Percentiles rank a stretch among this genome's conserved stretches.
phyloP scores from a whole-genome alignment of 1,140 invertebrate species.

The Bicyclus anynana region DNA sequence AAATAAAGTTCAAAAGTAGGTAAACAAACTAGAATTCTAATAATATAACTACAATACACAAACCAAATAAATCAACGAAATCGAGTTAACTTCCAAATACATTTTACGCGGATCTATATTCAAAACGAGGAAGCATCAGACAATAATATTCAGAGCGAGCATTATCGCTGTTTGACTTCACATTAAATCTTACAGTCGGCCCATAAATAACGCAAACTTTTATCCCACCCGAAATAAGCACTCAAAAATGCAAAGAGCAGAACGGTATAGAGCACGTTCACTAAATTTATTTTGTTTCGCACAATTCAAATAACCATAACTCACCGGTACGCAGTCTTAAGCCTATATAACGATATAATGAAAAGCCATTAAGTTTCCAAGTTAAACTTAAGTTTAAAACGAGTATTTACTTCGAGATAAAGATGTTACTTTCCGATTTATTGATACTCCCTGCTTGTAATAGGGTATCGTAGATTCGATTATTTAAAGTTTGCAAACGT shows the following conservation, averaged over 20 bases:
- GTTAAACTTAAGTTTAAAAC: conserved; percentile 62
- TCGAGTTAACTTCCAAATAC: conserved; percentile 16
- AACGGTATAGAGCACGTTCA: conserved; percentile 74
- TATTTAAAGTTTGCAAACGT: conserved; percentile 14
- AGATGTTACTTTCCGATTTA: conserved; percentile 71
- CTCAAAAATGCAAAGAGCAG: conserved; percentile 77
- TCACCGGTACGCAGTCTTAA: conserved; percentile 59
- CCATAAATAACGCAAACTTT: conserved; percentile 76
- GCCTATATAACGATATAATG: conserved; percentile 76
- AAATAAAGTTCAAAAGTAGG: not conserved
- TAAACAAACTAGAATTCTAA: not conserved
- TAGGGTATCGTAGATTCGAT: conserved; percentile 29
- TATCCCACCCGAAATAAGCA: conserved; percentile 76
- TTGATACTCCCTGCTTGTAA: conserved; percentile 45
- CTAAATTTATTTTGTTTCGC: conserved; percentile 77
- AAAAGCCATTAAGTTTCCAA: conserved; percentile 71
- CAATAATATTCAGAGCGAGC: conserved; percentile 65
- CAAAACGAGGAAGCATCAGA: conserved; percentile 16
- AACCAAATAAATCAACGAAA: conserved; percentile 6
- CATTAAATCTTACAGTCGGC: conserved; percentile 72
- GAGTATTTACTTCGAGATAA: conserved; percentile 57
- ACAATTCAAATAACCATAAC: conserved; percentile 77
- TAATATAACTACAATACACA: too few species aligned
- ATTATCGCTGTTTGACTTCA: conserved; percentile 76
- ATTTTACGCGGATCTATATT: conserved; percentile 16